Base-by-base conservation (phyloP, 2,113 vertebrate species). In the Amphilophus citrinellus region DNA sequence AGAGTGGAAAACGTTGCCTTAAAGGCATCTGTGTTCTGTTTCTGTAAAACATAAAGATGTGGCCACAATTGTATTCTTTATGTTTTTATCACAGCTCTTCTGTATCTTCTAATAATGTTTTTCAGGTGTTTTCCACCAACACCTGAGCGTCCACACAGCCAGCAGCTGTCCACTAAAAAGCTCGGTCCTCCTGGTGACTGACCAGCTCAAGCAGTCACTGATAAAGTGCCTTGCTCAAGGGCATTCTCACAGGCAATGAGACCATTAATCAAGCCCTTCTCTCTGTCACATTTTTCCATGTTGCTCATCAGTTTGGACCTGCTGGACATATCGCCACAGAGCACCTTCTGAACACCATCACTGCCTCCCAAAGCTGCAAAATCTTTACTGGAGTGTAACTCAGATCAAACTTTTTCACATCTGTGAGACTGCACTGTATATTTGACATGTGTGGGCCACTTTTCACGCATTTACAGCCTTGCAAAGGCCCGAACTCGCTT, bases 161-260 rank as follows among this genome's bases (percentile, higher is more conserved):
- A 24, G 44, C 27, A 79, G 83, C 18, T 2, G 24, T 61, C 61
- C 35, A 3, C 5, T 76, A 17, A 71, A 27, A 50, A 18, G 22
- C 73, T 2, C 32, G 1, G 10, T 13, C 59, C 35, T 60, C 66
- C 60, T 2, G 17, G 13, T 27, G 66, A 53, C 59, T 50, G n/a
- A 79, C 6, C 65, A 37, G 61, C 76, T 76, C 32, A 50, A 17
- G 2, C 2, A 47, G 73, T 73, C 61, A 14, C 60, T 87, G 85
- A 87, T 82, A 1, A 63, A 88, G 80, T 89, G 90, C 87, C 87
- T 89, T 89, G 90, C 85, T 91, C 80, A 47, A 62, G 60, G 90
- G 77, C 75, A 3, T 57, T 44, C 56, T 84, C 57, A 4, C 37
- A n/a, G 14, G 17, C 75, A 20, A 24, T 80, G 61, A 84, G 57